phyloP scores from a whole-genome alignment of 2,888 invertebrate species.

The Timema podura region DNA sequence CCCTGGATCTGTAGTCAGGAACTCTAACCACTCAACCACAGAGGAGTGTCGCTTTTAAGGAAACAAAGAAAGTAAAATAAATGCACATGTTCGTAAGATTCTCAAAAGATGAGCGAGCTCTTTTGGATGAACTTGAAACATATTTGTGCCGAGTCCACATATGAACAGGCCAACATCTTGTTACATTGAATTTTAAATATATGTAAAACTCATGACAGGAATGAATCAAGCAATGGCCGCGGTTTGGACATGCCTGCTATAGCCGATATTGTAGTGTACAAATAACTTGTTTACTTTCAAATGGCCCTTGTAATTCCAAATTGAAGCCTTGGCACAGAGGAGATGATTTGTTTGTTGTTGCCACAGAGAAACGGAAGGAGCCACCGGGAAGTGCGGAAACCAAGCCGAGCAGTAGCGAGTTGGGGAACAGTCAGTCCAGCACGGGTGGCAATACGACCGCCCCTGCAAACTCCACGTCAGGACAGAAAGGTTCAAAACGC shows the following conservation, averaged over 20 bases:
- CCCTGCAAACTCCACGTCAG: conserved; percentile 52
- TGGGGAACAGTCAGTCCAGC: conserved; percentile 43
- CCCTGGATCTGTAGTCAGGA: too few relatives aligned
- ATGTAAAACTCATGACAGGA: too few relatives aligned
- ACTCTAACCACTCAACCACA: too few relatives aligned
- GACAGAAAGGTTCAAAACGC: conserved; percentile 59
- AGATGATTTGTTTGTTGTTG: conserved; percentile 27
- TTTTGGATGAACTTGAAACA: too few relatives aligned
- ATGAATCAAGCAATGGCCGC: too few relatives aligned
- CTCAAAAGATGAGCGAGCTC: too few relatives aligned
- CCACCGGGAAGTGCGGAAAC: conserved; percentile 56
- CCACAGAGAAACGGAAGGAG: conserved; percentile 77
- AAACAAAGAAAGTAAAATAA: too few relatives aligned
- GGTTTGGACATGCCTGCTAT: neutral
- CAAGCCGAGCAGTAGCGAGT: conserved; percentile 55
- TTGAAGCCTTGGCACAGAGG: neutral
- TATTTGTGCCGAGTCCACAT: too few relatives aligned
- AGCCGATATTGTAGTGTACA: neutral
- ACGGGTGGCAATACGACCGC: conserved; percentile 50
- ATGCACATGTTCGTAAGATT: too few relatives aligned
- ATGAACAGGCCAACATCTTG: too few relatives aligned
- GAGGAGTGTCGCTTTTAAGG: too few relatives aligned
- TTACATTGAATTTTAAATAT: too few relatives aligned
- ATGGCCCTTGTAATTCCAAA: neutral
- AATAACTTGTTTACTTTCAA: conserved; percentile 4